Evolutionary conservation across 2,888 invertebrate species (phyloP), one percentile per base, ranked within the genome.

Genomic region (Dilophus febrilis): DNA sequence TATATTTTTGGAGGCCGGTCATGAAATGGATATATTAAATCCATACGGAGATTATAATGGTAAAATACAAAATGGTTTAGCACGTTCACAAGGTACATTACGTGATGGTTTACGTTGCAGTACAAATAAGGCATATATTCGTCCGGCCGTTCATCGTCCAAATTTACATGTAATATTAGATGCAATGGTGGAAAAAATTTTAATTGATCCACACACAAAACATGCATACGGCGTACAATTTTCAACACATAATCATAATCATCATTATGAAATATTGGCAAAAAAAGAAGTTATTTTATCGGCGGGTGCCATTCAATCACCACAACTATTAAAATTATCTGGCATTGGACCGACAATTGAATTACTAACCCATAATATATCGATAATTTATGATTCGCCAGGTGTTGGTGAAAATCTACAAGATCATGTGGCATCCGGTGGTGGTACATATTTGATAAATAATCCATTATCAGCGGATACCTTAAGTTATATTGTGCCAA

Each of bases 261-360:
- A 50, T 22, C 64, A 61, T 8, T 64, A 63, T 41, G 64, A 64
- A n/a, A 68, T 77, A 1, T 65, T 61, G 45, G 81, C 80, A 0
- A 67, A 65, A 8, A 74, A 71, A 50, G 91, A 91, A 60, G 73
- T 94, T 0, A 80, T 95, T 44, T 56, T 95, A 30, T 78, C 86
- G 14, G 86, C 86, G 1, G 95, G 91, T 2, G 61, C 86, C 1
- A 68, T 91, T 45, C 81, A 83, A 52, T 77, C 84, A 3, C 87
- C 90, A 0, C 88, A 91, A 54, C 51, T 91, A 14, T 64, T 92
- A 27, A 83, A 88, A 84, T 55, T 91, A 32, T 85, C 87, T 2
- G 91, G 91, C 1, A 68, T 88, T 11, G 84, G 85, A 4, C 77
- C 81, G 0, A 61, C 61, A 4, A 59, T 68, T 8, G 74, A 83